A percentile compares a stretch with the other conserved stretches of the same genome.
phyloP scores from a whole-genome alignment of 1,140 invertebrate species.

The Heliconius himera region DNA sequence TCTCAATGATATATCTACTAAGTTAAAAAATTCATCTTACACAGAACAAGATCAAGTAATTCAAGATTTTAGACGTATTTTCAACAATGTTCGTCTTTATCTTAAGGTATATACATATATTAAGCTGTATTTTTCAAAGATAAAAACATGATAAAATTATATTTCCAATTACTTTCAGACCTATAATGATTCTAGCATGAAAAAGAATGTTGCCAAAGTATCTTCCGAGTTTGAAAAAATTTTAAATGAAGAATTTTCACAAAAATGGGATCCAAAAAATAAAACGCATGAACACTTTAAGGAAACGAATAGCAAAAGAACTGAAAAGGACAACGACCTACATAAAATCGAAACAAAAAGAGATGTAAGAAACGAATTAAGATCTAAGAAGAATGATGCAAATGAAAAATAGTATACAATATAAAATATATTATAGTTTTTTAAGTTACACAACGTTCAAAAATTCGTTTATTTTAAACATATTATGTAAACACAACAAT shows the following conservation, averaged over 20 bases:
- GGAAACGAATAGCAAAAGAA: conserved; percentile 50
- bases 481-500: not conserved
- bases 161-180: conserved; percentile 50
- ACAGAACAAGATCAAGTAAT: conserved; percentile 75
- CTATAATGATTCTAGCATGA: conserved; percentile 72
- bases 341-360: conserved; percentile 53
- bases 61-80: conserved; percentile 77
- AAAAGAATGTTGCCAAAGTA: conserved; percentile 71
- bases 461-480: conserved; percentile 12
- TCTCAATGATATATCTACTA: conserved; percentile 72
- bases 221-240: conserved; percentile 74
- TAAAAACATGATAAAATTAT: not conserved
- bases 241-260: conserved; percentile 70
- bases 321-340: conserved; percentile 55
- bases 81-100: conserved; percentile 75
- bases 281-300: conserved; percentile 48
- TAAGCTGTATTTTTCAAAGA: not conserved
- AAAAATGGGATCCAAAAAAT: conserved; percentile 59
- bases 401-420: conserved; percentile 4
- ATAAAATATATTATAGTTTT: conserved; percentile 13
- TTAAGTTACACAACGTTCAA: conserved; percentile 5
- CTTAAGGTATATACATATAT: conserved; percentile 63
- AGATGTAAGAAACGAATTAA: conserved; percentile 18
- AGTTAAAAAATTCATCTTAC: conserved; percentile 73
- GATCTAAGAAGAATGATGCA: conserved; percentile 12